Percentiles rank a stretch among this genome's conserved stretches.
These are phyloP conservation scores for Plebejus melissa DNA, from an alignment of 2,888 invertebrate genomes.

Conservation along the genomic window DNA sequence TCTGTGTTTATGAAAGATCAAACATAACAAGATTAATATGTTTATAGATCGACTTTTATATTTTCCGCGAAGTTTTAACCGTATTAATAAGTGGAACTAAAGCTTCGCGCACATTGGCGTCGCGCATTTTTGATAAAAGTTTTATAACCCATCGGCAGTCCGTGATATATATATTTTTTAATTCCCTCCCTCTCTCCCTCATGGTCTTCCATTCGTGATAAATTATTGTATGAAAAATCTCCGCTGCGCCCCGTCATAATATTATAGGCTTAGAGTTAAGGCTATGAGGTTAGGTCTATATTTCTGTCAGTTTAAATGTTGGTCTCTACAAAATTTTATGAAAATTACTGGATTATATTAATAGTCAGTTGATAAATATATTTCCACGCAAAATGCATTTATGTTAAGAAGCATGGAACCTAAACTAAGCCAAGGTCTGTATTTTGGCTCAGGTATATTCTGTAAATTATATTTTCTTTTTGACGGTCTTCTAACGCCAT, in stretches of 20 bases:
- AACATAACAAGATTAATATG: conserved; percentile 3
- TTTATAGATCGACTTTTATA: not conserved
- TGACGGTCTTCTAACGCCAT: not conserved
- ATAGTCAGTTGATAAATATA: not conserved
- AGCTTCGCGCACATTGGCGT: too few species aligned
- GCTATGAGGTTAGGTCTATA: not conserved
- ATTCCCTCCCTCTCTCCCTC: too few species aligned
- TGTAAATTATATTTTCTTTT: not conserved
- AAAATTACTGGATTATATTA: not conserved
- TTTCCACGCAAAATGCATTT: not conserved
- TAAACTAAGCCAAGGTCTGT: conserved; percentile 2
- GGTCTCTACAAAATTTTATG: not conserved
- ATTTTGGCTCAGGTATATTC: conserved; percentile 2
- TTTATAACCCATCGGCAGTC: too few species aligned
- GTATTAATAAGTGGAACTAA: not conserved
- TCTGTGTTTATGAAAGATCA: conserved; percentile 10
- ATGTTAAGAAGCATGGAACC: not conserved
- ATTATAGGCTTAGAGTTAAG: too few species aligned
- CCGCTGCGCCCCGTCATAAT: too few species aligned
- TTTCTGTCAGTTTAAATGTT: not conserved
- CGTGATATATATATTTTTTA: too few species aligned
- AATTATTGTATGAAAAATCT: not conserved
- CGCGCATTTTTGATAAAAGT: too few species aligned
- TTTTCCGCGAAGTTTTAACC: not conserved
- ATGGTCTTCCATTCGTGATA: too few species aligned